Percentiles rank a stretch among this genome's conserved stretches.
phyloP scores from a whole-genome alignment of 2,888 invertebrate genomes.

The Calliphora vomitoria region DNA sequence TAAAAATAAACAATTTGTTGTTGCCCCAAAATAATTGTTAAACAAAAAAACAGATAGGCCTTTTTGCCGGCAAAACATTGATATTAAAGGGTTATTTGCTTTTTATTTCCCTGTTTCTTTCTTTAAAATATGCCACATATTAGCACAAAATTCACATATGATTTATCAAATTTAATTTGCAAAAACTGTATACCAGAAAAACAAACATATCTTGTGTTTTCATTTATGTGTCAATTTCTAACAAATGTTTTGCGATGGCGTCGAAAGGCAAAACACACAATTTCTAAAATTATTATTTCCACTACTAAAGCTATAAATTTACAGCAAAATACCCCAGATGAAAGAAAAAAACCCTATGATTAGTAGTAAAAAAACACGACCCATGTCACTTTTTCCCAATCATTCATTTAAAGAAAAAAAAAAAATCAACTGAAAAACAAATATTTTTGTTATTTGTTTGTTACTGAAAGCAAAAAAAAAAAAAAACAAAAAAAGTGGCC shows the following conservation, averaged over 20 bases:
- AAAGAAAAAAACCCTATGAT: conserved; percentile 20
- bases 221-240: conserved; percentile 4
- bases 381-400: conserved; percentile 61
- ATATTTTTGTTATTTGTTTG: conserved; percentile 16
- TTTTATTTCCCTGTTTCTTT: too few relatives aligned
- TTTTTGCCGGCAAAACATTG: too few relatives aligned
- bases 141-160: neutral
- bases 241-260: conserved; percentile 4
- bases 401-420: conserved; percentile 32
- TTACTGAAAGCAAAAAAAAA: neutral
- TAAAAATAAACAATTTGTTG: too few relatives aligned
- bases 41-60: too few relatives aligned
- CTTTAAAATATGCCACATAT: too few relatives aligned
- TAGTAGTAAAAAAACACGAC: conserved; percentile 52
- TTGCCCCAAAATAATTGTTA: too few relatives aligned
- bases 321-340: neutral
- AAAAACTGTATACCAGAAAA: neutral
- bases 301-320: conserved; percentile 2
- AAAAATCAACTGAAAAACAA: conserved; percentile 22
- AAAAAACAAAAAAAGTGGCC: conserved; percentile 21
- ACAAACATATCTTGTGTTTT: neutral
- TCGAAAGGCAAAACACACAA: conserved; percentile 1
- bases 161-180: neutral
- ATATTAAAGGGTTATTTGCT: too few relatives aligned
- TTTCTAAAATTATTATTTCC: conserved; percentile 23